Percentiles rank a stretch among this genome's conserved stretches.
These are phyloP conservation scores for Pelodiscus sinensis DNA, from an alignment of 2,113 vertebrate genomes.

Conservation along the genomic window DNA sequence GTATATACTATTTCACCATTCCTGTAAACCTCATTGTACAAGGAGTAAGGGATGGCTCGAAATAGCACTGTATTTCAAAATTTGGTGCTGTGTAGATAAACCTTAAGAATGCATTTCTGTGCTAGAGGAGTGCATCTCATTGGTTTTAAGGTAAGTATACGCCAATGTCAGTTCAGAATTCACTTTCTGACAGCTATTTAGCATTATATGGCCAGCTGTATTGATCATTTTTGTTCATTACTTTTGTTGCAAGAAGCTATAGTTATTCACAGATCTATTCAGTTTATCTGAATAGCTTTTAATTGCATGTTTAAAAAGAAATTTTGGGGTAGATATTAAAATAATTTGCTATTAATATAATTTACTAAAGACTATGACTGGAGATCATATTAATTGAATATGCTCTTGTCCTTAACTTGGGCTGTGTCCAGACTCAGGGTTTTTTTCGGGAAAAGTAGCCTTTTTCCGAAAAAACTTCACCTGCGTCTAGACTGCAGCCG, in stretches of 20 bases:
- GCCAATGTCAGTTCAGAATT: slow-evolving; percentile 54
- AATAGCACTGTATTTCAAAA: no score
- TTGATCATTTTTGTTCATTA: slow-evolving; percentile 42
- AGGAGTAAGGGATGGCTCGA: no score
- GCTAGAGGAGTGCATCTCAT: slow-evolving; percentile 10
- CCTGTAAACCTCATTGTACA: no score
- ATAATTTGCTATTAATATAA: background rate
- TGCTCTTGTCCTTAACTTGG: background rate
- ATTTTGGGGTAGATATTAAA: background rate
- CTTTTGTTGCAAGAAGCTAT: slow-evolving; percentile 53
- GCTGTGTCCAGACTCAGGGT: no score
- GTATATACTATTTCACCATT: no score
- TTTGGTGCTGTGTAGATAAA: no score
- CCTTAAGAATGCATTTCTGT: slow-evolving; percentile 46
- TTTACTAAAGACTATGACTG: background rate
- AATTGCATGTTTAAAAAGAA: slow-evolving; percentile 42
- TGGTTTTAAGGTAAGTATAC: slow-evolving; percentile 8
- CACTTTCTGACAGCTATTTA: slow-evolving; percentile 60
- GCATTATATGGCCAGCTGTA: slow-evolving; percentile 29
- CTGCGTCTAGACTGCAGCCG: no score
- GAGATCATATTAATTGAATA: background rate
- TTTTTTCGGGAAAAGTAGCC: no score
- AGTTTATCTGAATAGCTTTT: slow-evolving; percentile 59
- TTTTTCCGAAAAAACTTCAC: no score
- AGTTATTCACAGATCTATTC: slow-evolving; percentile 52